Evolutionary conservation across 2,113 vertebrate genomes (phyloP).

Genomic region (Dicentrarchus labrax): DNA sequence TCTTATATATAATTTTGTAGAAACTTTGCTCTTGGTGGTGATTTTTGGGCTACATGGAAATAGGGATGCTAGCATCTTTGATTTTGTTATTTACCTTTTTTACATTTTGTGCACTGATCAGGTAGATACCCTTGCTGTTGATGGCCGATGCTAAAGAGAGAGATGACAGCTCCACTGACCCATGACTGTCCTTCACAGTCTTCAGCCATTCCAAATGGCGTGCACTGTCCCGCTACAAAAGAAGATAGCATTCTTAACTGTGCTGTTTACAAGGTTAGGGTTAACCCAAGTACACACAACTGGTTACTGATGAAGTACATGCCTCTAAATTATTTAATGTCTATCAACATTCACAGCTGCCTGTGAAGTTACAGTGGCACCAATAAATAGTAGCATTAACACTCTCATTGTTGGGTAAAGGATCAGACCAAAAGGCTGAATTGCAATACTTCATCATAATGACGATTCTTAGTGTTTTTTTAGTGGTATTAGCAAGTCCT

Average conservation of each 20-base stretch:
- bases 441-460: not conserved
- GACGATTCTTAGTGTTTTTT: not conserved
- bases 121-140: slow-evolving; percentile 91
- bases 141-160: slow-evolving; percentile 93
- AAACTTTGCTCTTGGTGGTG: not conserved
- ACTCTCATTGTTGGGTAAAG: not conserved
- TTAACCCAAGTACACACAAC: not conserved
- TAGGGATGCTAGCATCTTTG: not conserved
- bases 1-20: not conserved
- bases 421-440: not conserved
- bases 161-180: slow-evolving; percentile 95
- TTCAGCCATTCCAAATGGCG: slow-evolving; percentile 94
- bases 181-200: slow-evolving; percentile 96
- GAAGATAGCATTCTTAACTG: not conserved
- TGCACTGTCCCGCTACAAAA: slow-evolving; percentile 89
- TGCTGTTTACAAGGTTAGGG: not conserved
- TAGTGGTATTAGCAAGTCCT: not conserved
- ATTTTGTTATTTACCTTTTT: slow-evolving; percentile 73
- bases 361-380: not conserved
- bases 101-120: slow-evolving; percentile 83
- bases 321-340: not conserved
- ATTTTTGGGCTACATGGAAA: not conserved
- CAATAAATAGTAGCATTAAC: not conserved
- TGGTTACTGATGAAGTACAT: too few relatives aligned
- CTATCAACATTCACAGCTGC: not conserved